Evolutionary conservation across 2,888 invertebrate species (phyloP), one percentile per base, ranked within the genome.

Genomic region (Metellina segmentata): DNA sequence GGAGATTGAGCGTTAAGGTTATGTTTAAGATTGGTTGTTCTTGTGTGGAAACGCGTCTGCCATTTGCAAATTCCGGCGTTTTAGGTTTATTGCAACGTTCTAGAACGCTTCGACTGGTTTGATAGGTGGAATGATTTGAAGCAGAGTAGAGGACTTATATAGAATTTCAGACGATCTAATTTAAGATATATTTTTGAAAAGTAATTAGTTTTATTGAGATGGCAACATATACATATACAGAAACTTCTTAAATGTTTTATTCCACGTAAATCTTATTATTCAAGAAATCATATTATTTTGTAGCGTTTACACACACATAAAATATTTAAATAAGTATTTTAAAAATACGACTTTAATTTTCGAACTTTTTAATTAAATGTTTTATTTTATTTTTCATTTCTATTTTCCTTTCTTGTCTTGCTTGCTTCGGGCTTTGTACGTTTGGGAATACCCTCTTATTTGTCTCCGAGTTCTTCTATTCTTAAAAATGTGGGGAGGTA

Each of bases 1-100:
- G 11, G 79, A 61, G 53, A 79, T 79, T 61, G 61, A 61, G 79
- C 53, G 79, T 79, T 79, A 61, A 79, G 79, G 53, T 79, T 53
- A 34, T 13, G 6, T 16, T 9, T 53, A 16, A n/a, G 20, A 52
- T 51, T 52, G 78, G 13, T 19, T 13, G 74, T 34, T 74, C 13
- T 74, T 74, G 74, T 34, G 13, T 74, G 11, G 34, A 16, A 48
- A 16, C 74, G 74, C 20, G 34, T 20, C 34, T 74, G 34, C 19
- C 52, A 51, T 78, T 78, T 78, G 9, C 13, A 52, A 52, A 13
- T 78, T 16, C 11, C 34, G 49, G n/a, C 19, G 71, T 71, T 71
- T n/a, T 34, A 34, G 13, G 75, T 34, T 75, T 34, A 16, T 75
- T 78, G n/a, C 19, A 78, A 78, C 52, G 19, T 11, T 7, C 9